Evolutionary conservation across 53 echinoderm and acorn worm species (phyloP).

Genomic region (Luidia sarsii): DNA sequence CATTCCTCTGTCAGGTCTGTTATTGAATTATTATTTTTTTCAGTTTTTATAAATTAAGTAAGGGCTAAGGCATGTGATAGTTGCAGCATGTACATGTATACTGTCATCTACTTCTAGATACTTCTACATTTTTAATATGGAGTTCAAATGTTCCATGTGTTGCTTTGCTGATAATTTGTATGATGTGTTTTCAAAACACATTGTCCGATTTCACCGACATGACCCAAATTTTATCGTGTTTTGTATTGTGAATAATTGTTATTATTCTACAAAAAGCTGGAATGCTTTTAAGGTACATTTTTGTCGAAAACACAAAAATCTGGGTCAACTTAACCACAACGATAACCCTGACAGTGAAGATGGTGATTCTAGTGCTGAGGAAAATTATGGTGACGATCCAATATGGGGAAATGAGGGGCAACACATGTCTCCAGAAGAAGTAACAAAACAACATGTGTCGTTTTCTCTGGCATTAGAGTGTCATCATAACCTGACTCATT

Average conservation of each 20-base stretch:
- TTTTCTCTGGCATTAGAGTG: slow-evolving; percentile 47
- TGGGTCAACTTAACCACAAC: neutral
- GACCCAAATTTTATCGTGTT: slow-evolving; percentile 57
- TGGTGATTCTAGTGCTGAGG: neutral
- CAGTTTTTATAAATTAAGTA: no score
- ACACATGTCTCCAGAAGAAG: neutral
- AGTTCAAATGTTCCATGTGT: slow-evolving; percentile 55
- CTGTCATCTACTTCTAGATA: no score
- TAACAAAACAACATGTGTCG: slow-evolving; percentile 5
- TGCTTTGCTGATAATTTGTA: slow-evolving; percentile 24
- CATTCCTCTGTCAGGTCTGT: no score
- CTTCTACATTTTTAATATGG: no score
- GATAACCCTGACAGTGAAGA: neutral
- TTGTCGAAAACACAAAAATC: slow-evolving; percentile 45
- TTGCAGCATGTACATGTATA: no score
- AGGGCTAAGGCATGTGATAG: no score
- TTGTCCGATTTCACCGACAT: slow-evolving; percentile 19
- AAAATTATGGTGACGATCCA: neutral
- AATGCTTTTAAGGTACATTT: slow-evolving; percentile 54
- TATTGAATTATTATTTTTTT: no score
- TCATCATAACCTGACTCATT: slow-evolving; percentile 44
- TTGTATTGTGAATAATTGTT: slow-evolving; percentile 34
- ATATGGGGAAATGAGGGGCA: no score
- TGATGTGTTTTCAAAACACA: neutral
- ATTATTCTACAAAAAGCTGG: slow-evolving; percentile 52